Evolutionary conservation across 2,888 invertebrate genomes (phyloP).

Genomic region (Scelioninae gen. 1): DNA sequence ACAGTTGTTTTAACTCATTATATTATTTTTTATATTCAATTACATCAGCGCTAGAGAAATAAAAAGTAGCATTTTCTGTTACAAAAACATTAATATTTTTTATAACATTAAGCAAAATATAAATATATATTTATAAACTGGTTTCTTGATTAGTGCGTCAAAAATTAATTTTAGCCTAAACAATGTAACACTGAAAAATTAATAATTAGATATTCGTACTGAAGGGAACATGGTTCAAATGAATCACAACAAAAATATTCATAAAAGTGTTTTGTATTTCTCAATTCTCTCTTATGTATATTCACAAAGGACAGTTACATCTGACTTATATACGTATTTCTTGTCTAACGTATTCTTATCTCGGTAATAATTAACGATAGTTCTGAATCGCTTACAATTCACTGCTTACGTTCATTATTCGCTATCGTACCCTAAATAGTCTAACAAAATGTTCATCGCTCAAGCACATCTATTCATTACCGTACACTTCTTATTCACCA

Average conservation of each 20-base stretch:
- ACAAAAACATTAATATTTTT: too few species aligned
- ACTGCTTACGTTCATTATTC: slow-evolving; percentile 80
- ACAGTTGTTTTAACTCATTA: too few species aligned
- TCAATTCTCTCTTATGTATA: slow-evolving; percentile 83
- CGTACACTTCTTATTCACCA: slow-evolving; percentile 51
- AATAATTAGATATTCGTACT: too few species aligned
- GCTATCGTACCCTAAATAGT: slow-evolving; percentile 80
- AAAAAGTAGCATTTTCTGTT: too few species aligned
- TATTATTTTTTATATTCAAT: too few species aligned
- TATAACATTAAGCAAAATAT: too few species aligned
- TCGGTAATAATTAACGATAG: slow-evolving; percentile 79
- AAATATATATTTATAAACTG: too few species aligned
- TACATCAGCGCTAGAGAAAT: too few species aligned
- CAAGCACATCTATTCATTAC: slow-evolving; percentile 76
- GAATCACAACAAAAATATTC: slow-evolving; percentile 75
- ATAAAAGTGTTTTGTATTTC: slow-evolving; percentile 84
- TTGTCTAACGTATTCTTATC: slow-evolving; percentile 80
- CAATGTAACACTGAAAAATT: too few species aligned
- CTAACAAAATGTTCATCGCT: slow-evolving; percentile 76
- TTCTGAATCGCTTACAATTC: slow-evolving; percentile 72
- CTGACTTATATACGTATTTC: slow-evolving; percentile 82
- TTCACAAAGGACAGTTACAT: slow-evolving; percentile 84
- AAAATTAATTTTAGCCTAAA: too few species aligned
- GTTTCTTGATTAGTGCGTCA: too few species aligned
- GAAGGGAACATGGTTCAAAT: too few species aligned